Base-by-base conservation (phyloP, 2,113 vertebrate genomes). In the Gavialis gangeticus region DNA sequence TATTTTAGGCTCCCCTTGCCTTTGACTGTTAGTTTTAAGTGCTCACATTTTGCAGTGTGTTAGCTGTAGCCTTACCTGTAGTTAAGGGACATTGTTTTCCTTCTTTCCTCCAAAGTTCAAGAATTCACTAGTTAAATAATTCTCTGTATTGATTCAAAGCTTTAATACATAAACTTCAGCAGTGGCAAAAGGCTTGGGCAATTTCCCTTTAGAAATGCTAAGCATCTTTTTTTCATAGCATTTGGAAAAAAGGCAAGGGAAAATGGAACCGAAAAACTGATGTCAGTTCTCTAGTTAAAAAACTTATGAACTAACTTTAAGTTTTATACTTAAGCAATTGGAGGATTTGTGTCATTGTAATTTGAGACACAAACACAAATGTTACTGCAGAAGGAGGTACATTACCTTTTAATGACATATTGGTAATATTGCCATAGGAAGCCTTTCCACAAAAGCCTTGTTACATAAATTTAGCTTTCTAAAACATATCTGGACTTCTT, bases 321-420 rank as follows among this genome's bases (percentile, higher is more conserved):
- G 21, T 77, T 82, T 89, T 75, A 4, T 82, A 59, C 85, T 92
- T 78, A 91, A 93, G 92, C 90, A 91, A 54, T 77, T 58, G 81
- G 84, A 87, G 89, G 79, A 67, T 19, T 93, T 11, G 1, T 76
- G 63, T 69, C 85, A 84, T 69, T 71, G 85, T 62, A 71, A 57
- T 84, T 75, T 90, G n/a, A 88, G 62, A 87, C 55, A 86, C 83
- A 89, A 96, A 91, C 93, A 75, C 18, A 95, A 87, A 75, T 87
- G 3, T 34, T 76, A 76, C 82, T 86, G 88, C 85, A 86, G 46
- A 79, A 93, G 19, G 15, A 22, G n/a, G n/a, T 75, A 79, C 86
- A 87, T 85, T 93, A 85, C 91, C 92, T 93, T 94, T 79, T 93
- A 94, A 94, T 60, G 84, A 91, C 30, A 77, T 63, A 79, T 46